Percentiles rank a stretch among this genome's conserved stretches.
phyloP scores from a whole-genome alignment of 2,888 invertebrate species.

The Notodromas monacha region DNA sequence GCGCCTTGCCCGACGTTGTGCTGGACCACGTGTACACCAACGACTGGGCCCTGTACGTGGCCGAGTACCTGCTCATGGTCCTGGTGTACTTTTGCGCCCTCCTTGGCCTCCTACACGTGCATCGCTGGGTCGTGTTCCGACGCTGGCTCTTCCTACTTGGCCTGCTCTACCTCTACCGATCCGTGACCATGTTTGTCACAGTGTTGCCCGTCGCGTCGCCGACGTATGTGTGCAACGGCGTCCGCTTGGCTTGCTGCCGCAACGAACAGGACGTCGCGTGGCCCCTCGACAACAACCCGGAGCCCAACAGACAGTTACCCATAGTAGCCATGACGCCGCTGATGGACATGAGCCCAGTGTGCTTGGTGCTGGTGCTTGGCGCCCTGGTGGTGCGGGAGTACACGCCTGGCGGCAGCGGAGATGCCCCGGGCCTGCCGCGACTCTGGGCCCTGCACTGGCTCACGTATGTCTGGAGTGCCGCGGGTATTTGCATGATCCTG shows the following conservation, averaged over 20 bases:
- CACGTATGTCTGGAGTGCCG: conserved; percentile 31
- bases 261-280: too few species aligned
- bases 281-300: too few species aligned
- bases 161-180: conserved; percentile 48
- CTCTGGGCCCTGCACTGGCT: conserved; percentile 52
- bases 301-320: too few species aligned
- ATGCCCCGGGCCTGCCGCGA: too few species aligned
- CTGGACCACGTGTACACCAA: conserved; percentile 34
- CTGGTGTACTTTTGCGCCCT: conserved; percentile 38
- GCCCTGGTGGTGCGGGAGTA: conserved; percentile 30
- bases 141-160: conserved; percentile 47
- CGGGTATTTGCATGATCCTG: conserved; percentile 45
- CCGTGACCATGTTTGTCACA: conserved; percentile 59
- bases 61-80: conserved; percentile 54
- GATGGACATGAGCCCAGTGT: too few species aligned
- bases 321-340: too few species aligned
- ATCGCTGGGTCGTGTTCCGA: conserved; percentile 40
- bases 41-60: conserved; percentile 46
- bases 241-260: too few species aligned
- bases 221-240: conserved; percentile 52
- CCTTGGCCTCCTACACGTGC: conserved; percentile 48
- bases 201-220: conserved; percentile 50
- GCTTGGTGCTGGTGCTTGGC: too few species aligned
- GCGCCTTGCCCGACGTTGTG: conserved; percentile 48
- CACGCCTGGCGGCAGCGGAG: conserved; percentile 44